These are phyloP conservation scores for Diogma glabrata DNA, from an alignment of 2,888 invertebrate genomes.

Conservation along the genomic window DNA sequence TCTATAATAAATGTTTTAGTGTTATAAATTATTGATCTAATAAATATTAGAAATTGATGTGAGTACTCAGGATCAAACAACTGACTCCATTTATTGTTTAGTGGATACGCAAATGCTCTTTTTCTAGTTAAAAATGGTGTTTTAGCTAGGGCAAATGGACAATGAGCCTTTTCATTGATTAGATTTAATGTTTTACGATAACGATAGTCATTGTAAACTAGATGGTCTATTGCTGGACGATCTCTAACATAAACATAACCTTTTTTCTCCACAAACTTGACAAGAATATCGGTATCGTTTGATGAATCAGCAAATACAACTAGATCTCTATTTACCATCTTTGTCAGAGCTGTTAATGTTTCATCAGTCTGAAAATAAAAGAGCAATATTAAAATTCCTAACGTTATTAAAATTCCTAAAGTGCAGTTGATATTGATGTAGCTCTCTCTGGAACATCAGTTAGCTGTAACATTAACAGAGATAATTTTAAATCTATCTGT, in stretches of 20 bases:
- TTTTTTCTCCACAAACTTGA: conserved; percentile 36
- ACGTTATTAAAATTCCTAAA: too few relatives aligned
- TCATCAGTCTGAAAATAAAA: conserved; percentile 28
- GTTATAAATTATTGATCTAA: too few relatives aligned
- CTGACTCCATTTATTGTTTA: conserved; percentile 43
- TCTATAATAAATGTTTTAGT: conserved; percentile 41
- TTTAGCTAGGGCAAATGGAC: conserved; percentile 65
- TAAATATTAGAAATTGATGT: conserved; percentile 4
- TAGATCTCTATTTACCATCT: conserved; percentile 30
- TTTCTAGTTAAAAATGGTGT: conserved; percentile 51
- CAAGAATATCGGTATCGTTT: conserved; percentile 36
- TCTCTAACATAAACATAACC: conserved; percentile 57
- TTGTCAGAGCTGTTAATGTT: conserved; percentile 27
- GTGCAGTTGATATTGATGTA: too few relatives aligned
- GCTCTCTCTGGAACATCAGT: too few relatives aligned
- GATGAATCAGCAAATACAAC: conserved; percentile 30
- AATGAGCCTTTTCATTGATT: conserved; percentile 49
- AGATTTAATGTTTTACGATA: conserved; percentile 43
- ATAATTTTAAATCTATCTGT: too few relatives aligned
- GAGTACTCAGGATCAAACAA: conserved; percentile 61
- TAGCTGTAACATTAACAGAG: too few relatives aligned
- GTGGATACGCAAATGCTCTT: conserved; percentile 62
- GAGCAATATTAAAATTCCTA: too few relatives aligned
- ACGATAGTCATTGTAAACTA: conserved; percentile 59
- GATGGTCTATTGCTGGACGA: conserved; percentile 51